Base-by-base conservation (phyloP, 2,797 vertebrate species). In the Manis crassicaudata region DNA sequence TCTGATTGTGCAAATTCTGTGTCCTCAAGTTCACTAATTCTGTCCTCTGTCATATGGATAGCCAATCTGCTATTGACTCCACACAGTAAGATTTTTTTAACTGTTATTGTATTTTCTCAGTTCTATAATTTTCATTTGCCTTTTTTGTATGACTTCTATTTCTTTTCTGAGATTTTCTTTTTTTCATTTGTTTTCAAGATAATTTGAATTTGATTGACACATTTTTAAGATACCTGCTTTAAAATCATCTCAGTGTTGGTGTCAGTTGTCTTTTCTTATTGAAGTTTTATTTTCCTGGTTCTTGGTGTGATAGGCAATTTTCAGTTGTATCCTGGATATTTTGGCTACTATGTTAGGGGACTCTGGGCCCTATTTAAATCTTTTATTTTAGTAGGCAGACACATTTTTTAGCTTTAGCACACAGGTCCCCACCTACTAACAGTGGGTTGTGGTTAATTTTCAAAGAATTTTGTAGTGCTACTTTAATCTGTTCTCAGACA, bases 171-270 rank as follows among this genome's bases (percentile, higher is more conserved):
- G 16, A 70, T 77, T 40, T 81, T 80, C 17, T 46, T 50, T 35
- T 73, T 81, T 75, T 35, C 21, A 56, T 52, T 86, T 88, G 21
- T 77, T 92, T 92, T 46, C 43, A 90, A 80, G 32, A 85, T n/a
- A 58, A 65, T 85, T 79, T 68, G 14, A 52, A 67, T 70, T 63
- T 63, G n/a, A 11, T 84, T 81, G 80, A 70, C 32, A 75, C 10
- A 67, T 75, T 88, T 81, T 85, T 35, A 93, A 90, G 40, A 84
- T 75, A 13, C 6, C 9, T 95, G 67, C 23, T 93, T 81, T 90
- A 87, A 90, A 70, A 54, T n/a, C 46, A 54, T 62, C 18, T 85
- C 52, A 56, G 27, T 43, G 2, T 89, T 76, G 9, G 10, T 25
- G 1, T 46, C 63, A 87, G 40, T 16, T 52, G 56, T 73, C n/a